Percentiles rank a stretch among this genome's conserved stretches.
These are phyloP conservation scores for Automeris io DNA, from an alignment of 2,888 invertebrate species.

Conservation along the genomic window DNA sequence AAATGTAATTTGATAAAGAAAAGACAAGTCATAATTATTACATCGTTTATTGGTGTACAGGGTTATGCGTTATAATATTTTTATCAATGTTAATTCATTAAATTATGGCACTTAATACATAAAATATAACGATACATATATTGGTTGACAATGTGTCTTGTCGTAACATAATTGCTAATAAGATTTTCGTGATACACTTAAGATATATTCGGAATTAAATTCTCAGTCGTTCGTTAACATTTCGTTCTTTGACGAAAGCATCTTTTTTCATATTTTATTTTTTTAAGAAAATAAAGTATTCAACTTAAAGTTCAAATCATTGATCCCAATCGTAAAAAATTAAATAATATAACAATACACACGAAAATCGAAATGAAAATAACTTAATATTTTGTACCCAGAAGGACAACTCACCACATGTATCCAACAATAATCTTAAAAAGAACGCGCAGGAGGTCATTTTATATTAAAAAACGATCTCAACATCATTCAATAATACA, in stretches of 20 bases:
- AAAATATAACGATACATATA: constrained; percentile 64
- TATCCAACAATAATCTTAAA: constrained; percentile 41
- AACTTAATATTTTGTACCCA: constrained; percentile 71
- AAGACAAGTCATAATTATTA: constrained; percentile 49
- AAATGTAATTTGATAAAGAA: constrained; percentile 27
- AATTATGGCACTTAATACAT: constrained; percentile 76
- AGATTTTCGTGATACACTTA: constrained; percentile 27
- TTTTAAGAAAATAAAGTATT: constrained; percentile 65
- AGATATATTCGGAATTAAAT: constrained; percentile 60
- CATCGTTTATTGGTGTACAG: constrained; percentile 74
- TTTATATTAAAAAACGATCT: constrained; percentile 57
- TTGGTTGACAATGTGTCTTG: constrained; percentile 56
- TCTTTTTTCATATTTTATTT: constrained; percentile 49
- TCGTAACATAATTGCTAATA: constrained; percentile 23
- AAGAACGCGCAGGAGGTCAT: constrained; percentile 71
- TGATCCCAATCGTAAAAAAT: constrained; percentile 70
- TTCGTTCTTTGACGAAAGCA: constrained; percentile 57
- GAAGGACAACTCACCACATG: constrained; percentile 63
- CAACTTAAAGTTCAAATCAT: constrained; percentile 62
- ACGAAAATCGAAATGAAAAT: constrained; percentile 41
- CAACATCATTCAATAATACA: constrained; percentile 62
- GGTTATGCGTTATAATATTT: constrained; percentile 73
- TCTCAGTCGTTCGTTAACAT: constrained; percentile 75
- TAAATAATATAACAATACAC: constrained; percentile 47
- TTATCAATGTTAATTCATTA: constrained; percentile 74